Evolutionary conservation across 2,888 invertebrate genomes (phyloP).

Genomic region (Achlya flavicornis): DNA sequence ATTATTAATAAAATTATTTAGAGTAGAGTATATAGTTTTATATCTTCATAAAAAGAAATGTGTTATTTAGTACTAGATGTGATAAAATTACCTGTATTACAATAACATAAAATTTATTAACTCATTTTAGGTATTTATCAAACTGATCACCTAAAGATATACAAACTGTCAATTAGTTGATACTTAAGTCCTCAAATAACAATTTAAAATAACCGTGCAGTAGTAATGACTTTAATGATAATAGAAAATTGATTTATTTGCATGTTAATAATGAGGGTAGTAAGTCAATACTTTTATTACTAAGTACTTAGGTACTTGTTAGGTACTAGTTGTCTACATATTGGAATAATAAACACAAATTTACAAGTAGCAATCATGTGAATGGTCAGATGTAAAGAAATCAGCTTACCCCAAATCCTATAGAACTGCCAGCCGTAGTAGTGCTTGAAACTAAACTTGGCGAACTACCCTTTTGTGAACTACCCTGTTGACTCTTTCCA

Average conservation of each 20-base stretch:
- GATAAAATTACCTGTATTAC: too few relatives aligned
- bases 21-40: too few relatives aligned
- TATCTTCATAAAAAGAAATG: too few relatives aligned
- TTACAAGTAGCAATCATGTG: neutral
- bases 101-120: too few relatives aligned
- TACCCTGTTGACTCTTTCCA: conserved; percentile 60
- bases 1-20: too few relatives aligned
- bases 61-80: too few relatives aligned
- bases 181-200: neutral
- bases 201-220: conserved; percentile 21
- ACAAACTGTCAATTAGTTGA: neutral
- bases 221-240: neutral
- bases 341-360: too few relatives aligned
- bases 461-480: conserved; percentile 66
- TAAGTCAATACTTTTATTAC: neutral
- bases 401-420: conserved; percentile 77
- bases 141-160: neutral
- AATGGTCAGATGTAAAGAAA: neutral
- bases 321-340: neutral
- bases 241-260: neutral
- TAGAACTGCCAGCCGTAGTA: conserved; percentile 70
- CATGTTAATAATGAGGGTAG: neutral
- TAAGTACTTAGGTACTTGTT: neutral
- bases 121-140: neutral
- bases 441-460: conserved; percentile 67